A percentile compares a stretch with the other conserved stretches of the same genome.
These are phyloP conservation scores for Drosophila oshimai DNA, from an alignment of 1,140 invertebrate species.

Conservation along the genomic window DNA sequence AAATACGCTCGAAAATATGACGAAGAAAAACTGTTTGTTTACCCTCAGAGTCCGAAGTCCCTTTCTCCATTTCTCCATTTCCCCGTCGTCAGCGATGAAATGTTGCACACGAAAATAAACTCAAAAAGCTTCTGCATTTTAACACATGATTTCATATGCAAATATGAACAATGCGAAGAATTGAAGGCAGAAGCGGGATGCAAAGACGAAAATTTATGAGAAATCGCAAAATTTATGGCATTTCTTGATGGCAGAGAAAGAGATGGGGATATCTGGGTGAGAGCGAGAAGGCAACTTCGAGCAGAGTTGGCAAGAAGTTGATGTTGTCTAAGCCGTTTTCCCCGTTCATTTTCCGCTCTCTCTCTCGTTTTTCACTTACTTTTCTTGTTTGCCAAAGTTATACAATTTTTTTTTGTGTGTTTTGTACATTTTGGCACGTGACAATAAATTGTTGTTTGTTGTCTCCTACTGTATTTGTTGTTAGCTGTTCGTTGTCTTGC, in stretches of 20 bases:
- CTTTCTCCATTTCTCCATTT: background rate
- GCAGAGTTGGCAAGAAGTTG: constrained; percentile 59
- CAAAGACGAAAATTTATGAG: constrained; percentile 59
- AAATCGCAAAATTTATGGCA: constrained; percentile 76
- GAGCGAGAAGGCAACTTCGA: constrained; percentile 3
- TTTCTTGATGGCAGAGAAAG: constrained; percentile 39
- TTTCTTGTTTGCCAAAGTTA: constrained; percentile 71
- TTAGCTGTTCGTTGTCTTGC: constrained; percentile 23
- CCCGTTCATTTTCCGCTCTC: constrained; percentile 23
- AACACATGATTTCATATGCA: constrained; percentile 80
- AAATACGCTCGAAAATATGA: constrained; percentile 24
- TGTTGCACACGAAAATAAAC: constrained; percentile 37
- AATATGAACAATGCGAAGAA: constrained; percentile 63
- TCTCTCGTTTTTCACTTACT: constrained; percentile 60
- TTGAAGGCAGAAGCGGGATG: background rate
- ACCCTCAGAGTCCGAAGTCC: background rate
- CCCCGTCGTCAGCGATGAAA: constrained; percentile 24
- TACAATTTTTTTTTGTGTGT: constrained; percentile 47
- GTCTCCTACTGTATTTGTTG: constrained; percentile 22
- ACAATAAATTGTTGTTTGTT: constrained; percentile 78
- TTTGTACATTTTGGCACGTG: constrained; percentile 75
- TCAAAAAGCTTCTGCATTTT: constrained; percentile 61
- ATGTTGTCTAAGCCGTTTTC: constrained; percentile 36
- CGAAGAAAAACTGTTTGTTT: constrained; percentile 33
- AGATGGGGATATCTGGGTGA: background rate